phyloP scores from a whole-genome alignment of 2,113 vertebrate species.

The Erythrolamprus reginae region DNA sequence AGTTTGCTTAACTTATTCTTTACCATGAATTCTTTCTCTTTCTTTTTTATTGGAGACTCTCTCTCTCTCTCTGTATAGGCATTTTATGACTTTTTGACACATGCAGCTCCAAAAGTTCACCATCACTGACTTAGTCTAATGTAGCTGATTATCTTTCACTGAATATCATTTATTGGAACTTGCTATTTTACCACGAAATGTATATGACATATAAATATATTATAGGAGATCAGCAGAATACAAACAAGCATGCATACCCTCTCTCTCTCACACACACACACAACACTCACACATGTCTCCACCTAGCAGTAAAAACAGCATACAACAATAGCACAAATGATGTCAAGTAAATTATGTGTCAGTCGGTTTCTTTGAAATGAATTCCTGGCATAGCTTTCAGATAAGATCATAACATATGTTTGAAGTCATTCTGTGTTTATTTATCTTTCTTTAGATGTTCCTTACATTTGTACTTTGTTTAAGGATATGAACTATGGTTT shows the following conservation, averaged over 20 bases:
- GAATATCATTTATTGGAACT: background rate
- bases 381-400: background rate
- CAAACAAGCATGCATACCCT: background rate
- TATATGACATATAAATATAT: background rate
- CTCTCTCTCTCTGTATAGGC: no score
- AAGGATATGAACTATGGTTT: background rate
- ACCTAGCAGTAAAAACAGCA: background rate
- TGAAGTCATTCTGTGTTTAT: background rate
- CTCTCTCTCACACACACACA: no score
- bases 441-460: background rate
- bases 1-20: background rate
- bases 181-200: background rate
- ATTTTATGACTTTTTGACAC: background rate
- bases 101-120: background rate
- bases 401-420: background rate
- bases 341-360: background rate
- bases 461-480: background rate
- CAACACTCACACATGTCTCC: no score
- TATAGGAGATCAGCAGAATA: background rate
- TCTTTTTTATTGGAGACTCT: no score
- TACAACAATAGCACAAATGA: background rate
- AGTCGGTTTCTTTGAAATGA: background rate
- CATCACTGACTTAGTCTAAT: background rate
- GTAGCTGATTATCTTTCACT: background rate
- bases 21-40: background rate